phyloP scores from a whole-genome alignment of 2,888 invertebrate genomes.

The Steinernema hermaphroditum region DNA sequence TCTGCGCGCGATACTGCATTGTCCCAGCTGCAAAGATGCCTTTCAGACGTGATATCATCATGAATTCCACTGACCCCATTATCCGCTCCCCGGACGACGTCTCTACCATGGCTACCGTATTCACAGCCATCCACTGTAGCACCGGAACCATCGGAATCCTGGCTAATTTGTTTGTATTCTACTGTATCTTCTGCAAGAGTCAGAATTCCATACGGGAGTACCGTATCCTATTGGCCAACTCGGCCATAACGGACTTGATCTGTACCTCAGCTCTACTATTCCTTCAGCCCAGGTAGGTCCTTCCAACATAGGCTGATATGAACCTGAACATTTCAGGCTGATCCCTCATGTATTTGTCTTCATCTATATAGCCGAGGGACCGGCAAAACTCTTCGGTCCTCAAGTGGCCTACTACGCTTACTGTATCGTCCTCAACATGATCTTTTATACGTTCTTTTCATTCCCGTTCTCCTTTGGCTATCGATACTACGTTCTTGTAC shows the following conservation, averaged over 20 bases:
- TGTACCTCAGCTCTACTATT: conserved; percentile 42
- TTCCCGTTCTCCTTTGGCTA: conserved; percentile 55
- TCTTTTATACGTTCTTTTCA: conserved; percentile 53
- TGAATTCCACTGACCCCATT: too few species aligned
- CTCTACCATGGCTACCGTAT: conserved; percentile 26
- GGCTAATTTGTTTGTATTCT: conserved; percentile 41
- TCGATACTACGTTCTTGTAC: conserved; percentile 51
- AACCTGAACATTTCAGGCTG: conserved; percentile 39
- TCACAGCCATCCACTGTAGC: conserved; percentile 38
- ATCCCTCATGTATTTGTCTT: conserved; percentile 56
- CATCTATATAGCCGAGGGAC: conserved; percentile 52
- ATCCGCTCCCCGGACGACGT: neutral
- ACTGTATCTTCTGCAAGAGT: conserved; percentile 40
- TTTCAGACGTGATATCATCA: too few species aligned
- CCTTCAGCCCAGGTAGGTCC: conserved; percentile 45
- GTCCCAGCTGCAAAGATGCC: too few species aligned
- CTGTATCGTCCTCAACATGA: conserved; percentile 47
- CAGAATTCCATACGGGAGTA: conserved; percentile 39
- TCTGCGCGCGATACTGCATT: too few species aligned
- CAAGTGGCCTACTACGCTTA: conserved; percentile 35
- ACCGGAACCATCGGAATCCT: conserved; percentile 42
- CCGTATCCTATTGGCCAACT: conserved; percentile 46
- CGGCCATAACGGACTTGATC: conserved; percentile 43
- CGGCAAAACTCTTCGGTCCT: conserved; percentile 43
- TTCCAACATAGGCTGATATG: neutral